Base-by-base conservation (phyloP, 1,140 invertebrate species). In the Bilobella aurantiaca region DNA sequence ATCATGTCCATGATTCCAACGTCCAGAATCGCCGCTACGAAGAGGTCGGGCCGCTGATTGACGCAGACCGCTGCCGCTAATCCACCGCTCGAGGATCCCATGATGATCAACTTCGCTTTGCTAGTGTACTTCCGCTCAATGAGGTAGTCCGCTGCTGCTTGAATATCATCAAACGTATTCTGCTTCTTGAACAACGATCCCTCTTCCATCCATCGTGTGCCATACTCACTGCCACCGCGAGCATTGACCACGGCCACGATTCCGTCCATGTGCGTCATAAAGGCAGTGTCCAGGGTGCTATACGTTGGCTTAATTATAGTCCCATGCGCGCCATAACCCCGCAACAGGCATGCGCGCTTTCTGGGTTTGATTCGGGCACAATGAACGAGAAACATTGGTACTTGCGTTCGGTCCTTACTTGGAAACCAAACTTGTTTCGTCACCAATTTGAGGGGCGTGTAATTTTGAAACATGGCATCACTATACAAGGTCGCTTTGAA, bases 111-210 rank as follows among this genome's bases (percentile, higher is more conserved):
- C 77, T 87, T 88, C 57, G 58, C 46, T 23, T 83, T 78, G 21
- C 76, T 80, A 0, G 93, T 96, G 76, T 95, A 97, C 16, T 86
- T 84, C 67, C 91, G 82, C 14, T 82, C 74, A 29, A 96, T 84
- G 8, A 99, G 82, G 80, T 91, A 96, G 78, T 97, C 86, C 1
- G 91, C 95, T 21, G 93, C 94, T 65, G 83, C 80, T 74, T 91
- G 87, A 78, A 99, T 98, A 80, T 99, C 96, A 79, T 98, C 88
- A 78, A 98, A 98, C 37, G 88, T 88, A 79, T 98, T 99, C 80
- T 98, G 95, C 77, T 98, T 98, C 69, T 96, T 96, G 0, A 86
- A 81, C 49, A 93, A 81, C 27, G 89, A 84, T 18, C 96, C 96
- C 12, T 79, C 87, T 77, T 97, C 90, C 77, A 98, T 94, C 96